Percentiles rank a stretch among this genome's conserved stretches.
phyloP scores from a whole-genome alignment of 2,888 invertebrate species.

The Rhynchonema sp. region DNA sequence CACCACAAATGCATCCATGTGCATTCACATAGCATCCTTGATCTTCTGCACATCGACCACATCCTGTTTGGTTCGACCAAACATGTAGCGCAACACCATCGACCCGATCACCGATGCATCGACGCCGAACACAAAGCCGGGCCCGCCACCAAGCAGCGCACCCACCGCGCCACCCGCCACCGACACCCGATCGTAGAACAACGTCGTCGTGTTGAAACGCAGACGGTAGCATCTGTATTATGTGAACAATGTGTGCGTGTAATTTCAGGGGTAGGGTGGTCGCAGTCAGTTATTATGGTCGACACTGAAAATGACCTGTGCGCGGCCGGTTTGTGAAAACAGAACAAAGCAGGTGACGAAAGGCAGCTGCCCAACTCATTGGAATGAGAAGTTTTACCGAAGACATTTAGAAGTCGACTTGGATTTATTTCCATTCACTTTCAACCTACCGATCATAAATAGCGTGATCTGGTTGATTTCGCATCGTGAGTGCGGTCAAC shows the following conservation, averaged over 20 bases:
- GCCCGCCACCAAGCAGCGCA: not conserved
- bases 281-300: too few relatives aligned
- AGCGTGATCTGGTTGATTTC: not conserved
- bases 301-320: too few relatives aligned
- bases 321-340: too few relatives aligned
- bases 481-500: not conserved
- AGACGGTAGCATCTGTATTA: constrained; percentile 8
- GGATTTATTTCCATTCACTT: too few relatives aligned
- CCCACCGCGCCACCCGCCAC: constrained; percentile 5
- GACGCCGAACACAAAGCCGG: constrained; percentile 3
- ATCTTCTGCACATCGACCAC: not conserved
- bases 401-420: too few relatives aligned
- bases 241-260: too few relatives aligned
- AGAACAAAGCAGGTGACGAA: too few relatives aligned
- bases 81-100: not conserved
- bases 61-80: not conserved
- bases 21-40: not conserved
- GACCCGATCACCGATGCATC: not conserved
- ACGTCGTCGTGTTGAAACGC: constrained; percentile 6
- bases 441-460: not conserved
- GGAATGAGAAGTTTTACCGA: too few relatives aligned
- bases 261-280: too few relatives aligned
- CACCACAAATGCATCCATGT: too few relatives aligned
- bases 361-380: too few relatives aligned
- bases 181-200: constrained; percentile 4